Base-by-base conservation (phyloP, 2,888 invertebrate species). In the Ophioninae sp. region DNA sequence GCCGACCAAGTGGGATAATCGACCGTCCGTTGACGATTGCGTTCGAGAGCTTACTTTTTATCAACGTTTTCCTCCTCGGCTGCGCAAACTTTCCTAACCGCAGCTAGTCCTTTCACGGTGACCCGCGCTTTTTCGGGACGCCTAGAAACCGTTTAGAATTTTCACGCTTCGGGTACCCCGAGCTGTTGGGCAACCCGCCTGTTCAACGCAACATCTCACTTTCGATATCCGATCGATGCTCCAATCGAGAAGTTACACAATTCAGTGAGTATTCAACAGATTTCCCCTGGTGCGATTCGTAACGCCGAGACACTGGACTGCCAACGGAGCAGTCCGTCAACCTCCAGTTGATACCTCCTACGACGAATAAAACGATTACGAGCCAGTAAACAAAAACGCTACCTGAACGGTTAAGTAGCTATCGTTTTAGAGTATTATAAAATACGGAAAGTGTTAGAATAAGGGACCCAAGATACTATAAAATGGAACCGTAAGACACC, bases 21-120 rank as follows among this genome's bases (percentile, higher is more conserved):
- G 3, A 69, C 75, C 44, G 78, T 77, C 87, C 86, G 86, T 82
- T 85, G 68, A 79, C 72, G 85, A 85, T 88, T 87, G 87, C 87
- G 85, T 87, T 87, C 86, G 86, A 83, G 80, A 87, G 86, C 84
- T 79, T 81, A 78, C 80, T 88, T 88, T 88, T 89, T 88, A 88
- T 87, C 75, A 76, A 77, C 57, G 69, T 78, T 80, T 81, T 30
- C 30, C 30, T 30, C 68, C 69, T 74, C 74, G 76, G 64, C 68
- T 67, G n/a, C 75, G 70, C 78, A 64, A 72, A 83, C 84, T 84
- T 84, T 85, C 85, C 78, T 76, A 72, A 61, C 69, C 75, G 68
- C 73, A 50, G 72, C 78, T 41, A 65, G 76, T 82, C 73, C 83
- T 83, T 85, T 85, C 84, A 79, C 82, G 76, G 82, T 79, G 84